phyloP scores from a whole-genome alignment of 2,797 vertebrate genomes.

The Lates japonicus region DNA sequence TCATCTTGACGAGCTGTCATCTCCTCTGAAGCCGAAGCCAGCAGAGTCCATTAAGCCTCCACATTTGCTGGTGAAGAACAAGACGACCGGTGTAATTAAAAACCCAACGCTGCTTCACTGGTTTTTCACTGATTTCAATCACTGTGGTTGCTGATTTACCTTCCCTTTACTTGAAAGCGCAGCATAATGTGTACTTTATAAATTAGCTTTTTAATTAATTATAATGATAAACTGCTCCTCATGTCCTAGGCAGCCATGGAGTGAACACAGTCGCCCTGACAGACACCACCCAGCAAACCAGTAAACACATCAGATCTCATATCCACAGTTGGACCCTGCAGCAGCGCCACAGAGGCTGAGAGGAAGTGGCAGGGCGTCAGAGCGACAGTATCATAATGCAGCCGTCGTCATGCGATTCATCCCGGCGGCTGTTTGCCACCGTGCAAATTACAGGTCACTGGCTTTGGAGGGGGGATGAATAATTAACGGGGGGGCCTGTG shows the following conservation, averaged over 20 bases:
- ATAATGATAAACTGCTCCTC: background rate
- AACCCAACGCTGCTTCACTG: background rate
- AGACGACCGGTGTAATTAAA: conserved; percentile 4
- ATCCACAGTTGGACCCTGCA: conserved; percentile 1
- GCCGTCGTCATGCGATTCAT: conserved; percentile 25
- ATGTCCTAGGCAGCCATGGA: background rate
- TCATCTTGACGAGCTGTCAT: conserved; percentile 27
- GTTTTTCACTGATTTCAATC: background rate
- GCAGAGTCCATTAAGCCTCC: conserved; percentile 8
- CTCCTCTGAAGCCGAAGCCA: background rate
- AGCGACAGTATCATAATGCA: conserved; percentile 27
- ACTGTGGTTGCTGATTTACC: background rate
- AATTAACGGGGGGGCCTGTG: conserved; percentile 38
- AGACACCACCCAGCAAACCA: background rate
- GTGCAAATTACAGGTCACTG: conserved; percentile 47
- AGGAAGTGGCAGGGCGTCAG: conserved; percentile 39
- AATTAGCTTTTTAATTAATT: background rate
- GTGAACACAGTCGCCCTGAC: background rate
- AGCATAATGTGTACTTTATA: background rate
- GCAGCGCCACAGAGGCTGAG: conserved; percentile 32
- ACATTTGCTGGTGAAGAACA: background rate
- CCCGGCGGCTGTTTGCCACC: conserved; percentile 35
- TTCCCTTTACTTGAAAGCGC: background rate
- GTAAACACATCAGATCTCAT: conserved; percentile 1
- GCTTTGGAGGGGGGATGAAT: conserved; percentile 37